Evolutionary conservation across 1,140 invertebrate species (phyloP), one percentile per base, ranked within the genome.

Genomic region (Plodia interpunctella): DNA sequence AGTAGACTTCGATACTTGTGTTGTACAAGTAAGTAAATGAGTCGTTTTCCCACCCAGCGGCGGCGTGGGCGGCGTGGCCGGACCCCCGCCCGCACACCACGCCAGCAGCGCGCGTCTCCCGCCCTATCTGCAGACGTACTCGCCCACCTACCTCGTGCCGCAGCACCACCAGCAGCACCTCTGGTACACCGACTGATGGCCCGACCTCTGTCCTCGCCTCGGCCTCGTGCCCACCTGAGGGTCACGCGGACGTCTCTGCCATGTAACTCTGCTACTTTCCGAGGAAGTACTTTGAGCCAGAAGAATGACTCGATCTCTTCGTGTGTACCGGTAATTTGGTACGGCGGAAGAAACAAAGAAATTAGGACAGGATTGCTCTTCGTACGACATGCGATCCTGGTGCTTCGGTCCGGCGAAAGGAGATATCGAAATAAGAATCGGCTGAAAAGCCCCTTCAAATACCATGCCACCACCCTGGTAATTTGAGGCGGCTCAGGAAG

Each of bases 101-200:
- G 78, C 73, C 28, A 78, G 76, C 58, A 83, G 82, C n/a, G 85
- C 82, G 6, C 81, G 88, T 3, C 72, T 90, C 56, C 84, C 89
- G 11, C 80, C 78, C 52, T 90, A 90, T 72, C 80, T 90, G 59
- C 89, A 90, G 76, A 80, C 86, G 57, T 89, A 90, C 70, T 87
- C 86, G 51, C 89, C 86, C 59, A 44, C 88, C 0, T 88, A 89
- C 73, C 80, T 87, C 13, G 80, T 87, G 68, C 81, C 81, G 50
- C 83, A 77, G 54, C 86, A 86, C 44, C 67, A 57, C 30, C 60
- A 82, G 62, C 87, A 88, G 62, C 88, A 90, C 60, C 83, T 90
- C 17, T 90, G 89, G 89, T 90, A 88, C 78, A 88, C 88, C 59
- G 87, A 90, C 88, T 80, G 59, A 8, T 3, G 21, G 21, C 21